A percentile compares a stretch with the other conserved stretches of the same genome.
Evolutionary conservation across 1,140 invertebrate species (phyloP).

Genomic region (Antheraea mylitta): DNA sequence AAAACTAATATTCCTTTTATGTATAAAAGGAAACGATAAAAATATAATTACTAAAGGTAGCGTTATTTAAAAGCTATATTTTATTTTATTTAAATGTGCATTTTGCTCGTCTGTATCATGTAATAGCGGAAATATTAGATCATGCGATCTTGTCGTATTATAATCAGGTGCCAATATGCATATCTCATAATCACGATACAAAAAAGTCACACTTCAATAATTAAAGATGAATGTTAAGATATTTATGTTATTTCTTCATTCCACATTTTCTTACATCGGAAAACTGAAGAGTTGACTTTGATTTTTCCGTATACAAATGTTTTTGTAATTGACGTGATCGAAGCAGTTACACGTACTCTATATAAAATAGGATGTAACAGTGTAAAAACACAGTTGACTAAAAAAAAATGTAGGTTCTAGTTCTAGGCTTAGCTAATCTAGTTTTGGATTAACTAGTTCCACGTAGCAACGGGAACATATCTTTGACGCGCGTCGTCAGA

Average conservation of each 20-base stretch:
- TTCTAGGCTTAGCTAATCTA: neutral
- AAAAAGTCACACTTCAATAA: neutral
- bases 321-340: no score
- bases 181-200: neutral
- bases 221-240: no score
- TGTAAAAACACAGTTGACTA: neutral
- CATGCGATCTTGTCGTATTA: neutral
- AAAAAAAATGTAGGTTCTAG: neutral
- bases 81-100: neutral
- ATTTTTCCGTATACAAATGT: no score
- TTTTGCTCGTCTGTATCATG: neutral
- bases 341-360: no score
- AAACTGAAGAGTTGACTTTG: no score
- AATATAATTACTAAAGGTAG: no score
- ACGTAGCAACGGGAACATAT: constrained; percentile 6
- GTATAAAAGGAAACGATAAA: no score
- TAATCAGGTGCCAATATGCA: neutral
- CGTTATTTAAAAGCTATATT: neutral
- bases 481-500: constrained; percentile 3
- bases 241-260: no score
- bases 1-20: no score
- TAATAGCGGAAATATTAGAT: neutral
- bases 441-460: constrained; percentile 9
- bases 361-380: neutral
- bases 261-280: no score